Evolutionary conservation across 1,140 invertebrate genomes (phyloP).

Genomic region (Aphaenogaster floridana): DNA sequence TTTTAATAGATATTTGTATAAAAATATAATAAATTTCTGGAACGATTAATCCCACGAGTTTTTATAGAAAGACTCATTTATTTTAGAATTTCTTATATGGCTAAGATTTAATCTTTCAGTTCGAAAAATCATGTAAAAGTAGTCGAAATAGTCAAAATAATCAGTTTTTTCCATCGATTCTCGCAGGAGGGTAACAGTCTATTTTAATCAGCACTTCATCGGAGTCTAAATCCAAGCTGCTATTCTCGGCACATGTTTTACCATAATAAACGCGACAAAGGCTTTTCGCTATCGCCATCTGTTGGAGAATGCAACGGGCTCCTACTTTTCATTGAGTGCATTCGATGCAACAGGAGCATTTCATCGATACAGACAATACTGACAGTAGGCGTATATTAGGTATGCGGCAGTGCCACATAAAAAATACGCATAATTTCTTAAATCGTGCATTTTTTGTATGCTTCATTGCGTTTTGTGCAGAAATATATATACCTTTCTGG

Average conservation of each 20-base stretch:
- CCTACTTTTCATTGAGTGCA: slow-evolving; percentile 50
- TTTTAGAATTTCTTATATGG: neutral
- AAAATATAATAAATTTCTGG: neutral
- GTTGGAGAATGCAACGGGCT: slow-evolving; percentile 66
- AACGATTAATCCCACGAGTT: neutral
- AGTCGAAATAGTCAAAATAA: slow-evolving; percentile 76
- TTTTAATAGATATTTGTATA: slow-evolving; percentile 1
- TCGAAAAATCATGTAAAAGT: neutral
- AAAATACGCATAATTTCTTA: neutral
- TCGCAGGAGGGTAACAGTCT: slow-evolving; percentile 67
- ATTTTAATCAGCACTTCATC: slow-evolving; percentile 81
- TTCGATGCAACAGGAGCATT: slow-evolving; percentile 22
- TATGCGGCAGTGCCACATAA: neutral
- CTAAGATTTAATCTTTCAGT: neutral
- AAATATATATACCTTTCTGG: neutral
- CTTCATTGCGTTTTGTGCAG: neutral
- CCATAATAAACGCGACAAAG: slow-evolving; percentile 76
- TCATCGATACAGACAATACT: neutral
- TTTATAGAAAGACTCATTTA: neutral
- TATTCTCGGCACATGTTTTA: slow-evolving; percentile 79
- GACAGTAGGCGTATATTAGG: neutral
- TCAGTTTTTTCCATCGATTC: slow-evolving; percentile 61
- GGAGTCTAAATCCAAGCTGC: slow-evolving; percentile 79
- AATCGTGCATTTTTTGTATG: neutral
- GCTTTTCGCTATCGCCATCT: slow-evolving; percentile 77